Conservation (phyloP, 2,888 invertebrate species). For the Dioctria rufipes region DNA sequence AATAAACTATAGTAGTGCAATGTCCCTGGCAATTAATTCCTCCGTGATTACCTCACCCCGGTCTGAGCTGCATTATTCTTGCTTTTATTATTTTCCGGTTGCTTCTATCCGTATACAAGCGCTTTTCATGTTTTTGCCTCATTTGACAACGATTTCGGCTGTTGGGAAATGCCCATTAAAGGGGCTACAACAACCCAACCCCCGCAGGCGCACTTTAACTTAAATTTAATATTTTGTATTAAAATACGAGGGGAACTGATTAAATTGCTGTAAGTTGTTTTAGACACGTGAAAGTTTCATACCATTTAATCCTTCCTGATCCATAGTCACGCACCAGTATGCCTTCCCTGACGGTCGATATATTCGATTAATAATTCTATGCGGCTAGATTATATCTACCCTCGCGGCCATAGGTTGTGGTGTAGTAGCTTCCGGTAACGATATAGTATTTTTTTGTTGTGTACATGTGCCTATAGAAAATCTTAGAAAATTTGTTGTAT, state of each 20-base stretch:
- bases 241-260: neutral
- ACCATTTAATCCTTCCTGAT: no score
- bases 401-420: no score
- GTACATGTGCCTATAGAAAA: no score
- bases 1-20: neutral
- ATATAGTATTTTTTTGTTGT: no score
- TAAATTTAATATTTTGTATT: no score
- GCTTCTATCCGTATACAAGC: neutral
- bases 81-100: neutral
- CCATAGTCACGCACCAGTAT: no score
- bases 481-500: no score
- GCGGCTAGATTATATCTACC: no score
- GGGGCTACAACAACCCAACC: neutral
- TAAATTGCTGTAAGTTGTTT: neutral
- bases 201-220: neutral
- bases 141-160: neutral
- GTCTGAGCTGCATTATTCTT: neutral
- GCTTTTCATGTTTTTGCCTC: neutral
- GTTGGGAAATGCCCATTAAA: neutral
- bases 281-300: no score
- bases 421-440: no score
- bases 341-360: no score
- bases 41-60: neutral
- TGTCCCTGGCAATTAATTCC: neutral
- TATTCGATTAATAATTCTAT: no score